Evolutionary conservation across 2,113 vertebrate species (phyloP).

Genomic region (Pipra filicauda): DNA sequence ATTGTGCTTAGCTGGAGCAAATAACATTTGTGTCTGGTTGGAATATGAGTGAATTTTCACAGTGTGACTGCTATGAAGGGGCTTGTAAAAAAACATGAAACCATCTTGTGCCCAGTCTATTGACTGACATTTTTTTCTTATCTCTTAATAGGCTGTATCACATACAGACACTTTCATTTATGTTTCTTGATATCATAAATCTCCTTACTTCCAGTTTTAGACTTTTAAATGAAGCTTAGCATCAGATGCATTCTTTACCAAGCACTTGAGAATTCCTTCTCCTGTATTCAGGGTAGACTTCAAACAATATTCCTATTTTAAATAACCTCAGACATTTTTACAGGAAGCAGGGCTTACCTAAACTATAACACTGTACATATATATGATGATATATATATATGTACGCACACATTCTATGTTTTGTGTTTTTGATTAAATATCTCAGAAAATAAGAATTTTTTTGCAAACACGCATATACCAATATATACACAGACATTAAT

Average conservation of each 20-base stretch:
- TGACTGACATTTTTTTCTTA: background rate
- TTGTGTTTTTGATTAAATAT: background rate
- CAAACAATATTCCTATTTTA: background rate
- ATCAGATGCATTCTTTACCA: background rate
- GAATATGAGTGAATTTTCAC: background rate
- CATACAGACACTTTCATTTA: background rate
- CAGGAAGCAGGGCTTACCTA: background rate
- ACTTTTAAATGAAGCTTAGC: background rate
- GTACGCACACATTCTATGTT: rapidly evolving
- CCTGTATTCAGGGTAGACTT: background rate
- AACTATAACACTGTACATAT: background rate
- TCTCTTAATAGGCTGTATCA: background rate
- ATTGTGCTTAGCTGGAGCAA: background rate
- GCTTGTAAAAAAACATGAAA: background rate
- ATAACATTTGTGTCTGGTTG: background rate
- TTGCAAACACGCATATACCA: background rate
- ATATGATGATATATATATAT: no score
- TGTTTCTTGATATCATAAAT: background rate
- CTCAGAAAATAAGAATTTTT: background rate
- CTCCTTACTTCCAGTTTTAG: background rate
- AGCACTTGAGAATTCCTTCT: background rate
- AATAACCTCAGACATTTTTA: background rate
- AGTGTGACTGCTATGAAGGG: background rate
- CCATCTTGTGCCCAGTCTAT: rapidly evolving
- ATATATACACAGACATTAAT: background rate